Base-by-base conservation (phyloP, 2,797 vertebrate genomes). In the Takifugu rubripes region DNA sequence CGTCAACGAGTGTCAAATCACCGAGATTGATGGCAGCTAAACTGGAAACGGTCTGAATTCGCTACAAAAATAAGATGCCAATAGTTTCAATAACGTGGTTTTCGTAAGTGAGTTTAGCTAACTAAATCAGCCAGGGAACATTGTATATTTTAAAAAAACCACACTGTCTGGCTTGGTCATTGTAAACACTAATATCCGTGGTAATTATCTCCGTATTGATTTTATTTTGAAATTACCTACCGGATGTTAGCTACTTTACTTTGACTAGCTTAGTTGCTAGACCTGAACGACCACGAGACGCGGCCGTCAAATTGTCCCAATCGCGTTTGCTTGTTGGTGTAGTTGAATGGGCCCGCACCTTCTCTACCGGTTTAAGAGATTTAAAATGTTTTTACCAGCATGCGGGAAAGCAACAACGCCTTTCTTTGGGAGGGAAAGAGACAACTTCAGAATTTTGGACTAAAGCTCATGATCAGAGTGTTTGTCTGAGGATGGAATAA, bases 161-260 rank as follows among this genome's bases (percentile, higher is more conserved):
- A 14, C 0, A 2, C 12, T 11, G 3, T 40, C 12, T 14, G 36
- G 14, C 36, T 11, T 36, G 33, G 6, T 40, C 12, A 1, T 29
- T 29, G 4, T 40, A 3, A 12, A 40, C 4, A 3, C 11, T 40
- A 14, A 11, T 10, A 3, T 40, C 14, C 3, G 36, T 40, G 36
- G 36, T 11, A 40, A 40, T 10, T 40, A 40, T 40, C 36, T 11
- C 12, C 11, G 36, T 14, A 1, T n/a, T 17, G 5, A 1, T 44
- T 0, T 78, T 83, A 79, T 52, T 79, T 53, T 77, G 80, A 81
- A 78, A 71, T 5, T 2, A 1, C 0, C 0, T 14, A 29, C 49
- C 66, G 79, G 87, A 83, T 0, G 29, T 60, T 0, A 0, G 0
- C 0, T 0, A 9, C 14, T 2, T 6, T 3, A 8, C 9, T 6